Percentiles rank a stretch among this genome's conserved stretches.
Evolutionary conservation across 2,888 invertebrate genomes (phyloP).

Genomic region (Pyralis farinalis): DNA sequence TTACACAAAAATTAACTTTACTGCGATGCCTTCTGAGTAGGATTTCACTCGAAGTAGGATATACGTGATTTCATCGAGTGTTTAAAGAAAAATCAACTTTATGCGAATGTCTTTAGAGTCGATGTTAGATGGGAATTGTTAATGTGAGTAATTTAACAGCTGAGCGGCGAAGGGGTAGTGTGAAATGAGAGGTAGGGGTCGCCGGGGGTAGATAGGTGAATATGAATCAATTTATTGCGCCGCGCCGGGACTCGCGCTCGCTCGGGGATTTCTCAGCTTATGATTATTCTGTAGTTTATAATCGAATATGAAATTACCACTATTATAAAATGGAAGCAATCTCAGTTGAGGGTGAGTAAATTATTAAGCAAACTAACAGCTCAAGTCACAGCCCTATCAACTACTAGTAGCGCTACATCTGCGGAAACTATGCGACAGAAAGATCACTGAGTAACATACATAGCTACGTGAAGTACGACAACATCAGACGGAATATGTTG

Average conservation of each 20-base stretch:
- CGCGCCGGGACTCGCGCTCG: slow-evolving; percentile 2
- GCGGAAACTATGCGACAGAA: no score
- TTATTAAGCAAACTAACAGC: no score
- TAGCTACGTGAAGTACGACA: no score
- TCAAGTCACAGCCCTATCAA: no score
- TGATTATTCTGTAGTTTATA: slow-evolving; percentile 9
- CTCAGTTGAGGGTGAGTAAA: no score
- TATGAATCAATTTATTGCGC: slow-evolving; percentile 49
- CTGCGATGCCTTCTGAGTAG: neutral
- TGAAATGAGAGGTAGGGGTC: slow-evolving; percentile 16
- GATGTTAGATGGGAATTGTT: slow-evolving; percentile 6
- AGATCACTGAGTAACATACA: no score
- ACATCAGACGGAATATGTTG: no score
- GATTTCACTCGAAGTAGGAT: neutral
- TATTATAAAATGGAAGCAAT: no score
- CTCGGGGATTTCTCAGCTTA: neutral
- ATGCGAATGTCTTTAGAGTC: slow-evolving; percentile 3
- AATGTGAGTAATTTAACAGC: slow-evolving; percentile 24
- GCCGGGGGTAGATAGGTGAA: slow-evolving; percentile 25
- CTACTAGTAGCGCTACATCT: no score
- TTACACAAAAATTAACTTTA: slow-evolving; percentile 3
- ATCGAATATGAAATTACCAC: neutral
- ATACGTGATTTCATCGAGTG: neutral
- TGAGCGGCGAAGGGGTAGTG: slow-evolving; percentile 23
- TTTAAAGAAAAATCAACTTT: slow-evolving; percentile 8